Evolutionary conservation across 2,797 vertebrate species (phyloP).

Genomic region (Enteromius thamalakanensis): DNA sequence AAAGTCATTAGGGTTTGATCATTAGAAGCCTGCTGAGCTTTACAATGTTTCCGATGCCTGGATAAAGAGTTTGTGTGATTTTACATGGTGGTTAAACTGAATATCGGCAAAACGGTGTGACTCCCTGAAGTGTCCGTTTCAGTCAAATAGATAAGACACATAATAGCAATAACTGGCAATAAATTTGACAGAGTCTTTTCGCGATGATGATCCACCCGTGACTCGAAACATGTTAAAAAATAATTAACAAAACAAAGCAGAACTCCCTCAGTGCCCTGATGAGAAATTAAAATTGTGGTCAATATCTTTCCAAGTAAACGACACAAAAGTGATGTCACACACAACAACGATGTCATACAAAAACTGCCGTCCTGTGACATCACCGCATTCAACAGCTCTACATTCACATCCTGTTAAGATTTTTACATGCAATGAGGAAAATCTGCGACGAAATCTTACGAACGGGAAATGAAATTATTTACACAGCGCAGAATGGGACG

Average conservation of each 20-base stretch:
- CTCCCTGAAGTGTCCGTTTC: neutral
- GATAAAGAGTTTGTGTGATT: neutral
- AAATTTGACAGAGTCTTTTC: neutral
- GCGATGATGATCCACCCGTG: neutral
- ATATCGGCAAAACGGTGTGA: neutral
- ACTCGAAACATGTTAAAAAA: neutral
- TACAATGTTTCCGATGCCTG: neutral
- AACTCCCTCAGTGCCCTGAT: neutral
- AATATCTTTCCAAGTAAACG: neutral
- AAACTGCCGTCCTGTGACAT: neutral
- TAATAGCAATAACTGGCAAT: neutral
- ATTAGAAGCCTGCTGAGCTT: neutral
- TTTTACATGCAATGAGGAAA: neutral
- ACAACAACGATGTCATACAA: neutral
- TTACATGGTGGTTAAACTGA: neutral
- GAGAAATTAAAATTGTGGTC: neutral
- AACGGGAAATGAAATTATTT: neutral
- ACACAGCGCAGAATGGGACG: neutral
- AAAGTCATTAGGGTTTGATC: constrained; percentile 16
- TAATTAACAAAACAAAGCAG: neutral
- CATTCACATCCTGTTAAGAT: neutral
- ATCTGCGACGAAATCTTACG: neutral
- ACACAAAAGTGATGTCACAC: neutral
- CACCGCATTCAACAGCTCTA: neutral
- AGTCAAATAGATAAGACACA: neutral